Base-by-base conservation (phyloP, 2,888 invertebrate genomes). In the Polia nebulosa region DNA sequence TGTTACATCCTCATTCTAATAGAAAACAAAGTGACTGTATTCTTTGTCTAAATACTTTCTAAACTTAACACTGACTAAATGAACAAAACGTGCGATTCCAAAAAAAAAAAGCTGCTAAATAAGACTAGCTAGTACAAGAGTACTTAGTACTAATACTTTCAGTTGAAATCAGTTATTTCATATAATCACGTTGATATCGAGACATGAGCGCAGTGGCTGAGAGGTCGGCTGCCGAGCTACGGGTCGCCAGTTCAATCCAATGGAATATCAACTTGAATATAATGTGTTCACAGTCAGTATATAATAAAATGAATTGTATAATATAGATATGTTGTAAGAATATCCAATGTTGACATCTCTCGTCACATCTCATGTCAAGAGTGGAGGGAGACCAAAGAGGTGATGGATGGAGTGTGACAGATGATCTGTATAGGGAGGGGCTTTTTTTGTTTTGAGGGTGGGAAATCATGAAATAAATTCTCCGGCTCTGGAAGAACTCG, bases 191-290 rank as follows among this genome's bases (percentile, higher is more conserved):
- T 25, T 29, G 51, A 69, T 36, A 71, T 71, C 15, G 44, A 3
- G 11, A 29, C 29, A 9, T 5, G 0, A 17, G 70, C 20, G 1
- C 61, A 69, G 44, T 25, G 13, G 29, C 9, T 36, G 36, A 13
- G 11, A 20, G 2, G 17, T 25, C 25, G 6, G 13, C 17, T 25
- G 2, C 51, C 11, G 29, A 13, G 51, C 44, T 17, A 5, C 20
- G 3, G 11, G 51, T 36, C 44, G 25, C 61, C 25, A 36, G 29
- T 69, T 61, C 61, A 22, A 41, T 47, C 25, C 29, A 1, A 22
- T 20, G n/a, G 9, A 22, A 69, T 51, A 59, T 71, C 44, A 11
- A 25, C 25, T 36, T 71, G 61, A 17, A 7, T 61, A 27, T 59
- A 49, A 41, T 8, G 45, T 13, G 45, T 1, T 15, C 15, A 36